A percentile compares a stretch with the other conserved stretches of the same genome.
Conservation (phyloP, 2,797 vertebrate species). For the Loris lydekkerianus region DNA sequence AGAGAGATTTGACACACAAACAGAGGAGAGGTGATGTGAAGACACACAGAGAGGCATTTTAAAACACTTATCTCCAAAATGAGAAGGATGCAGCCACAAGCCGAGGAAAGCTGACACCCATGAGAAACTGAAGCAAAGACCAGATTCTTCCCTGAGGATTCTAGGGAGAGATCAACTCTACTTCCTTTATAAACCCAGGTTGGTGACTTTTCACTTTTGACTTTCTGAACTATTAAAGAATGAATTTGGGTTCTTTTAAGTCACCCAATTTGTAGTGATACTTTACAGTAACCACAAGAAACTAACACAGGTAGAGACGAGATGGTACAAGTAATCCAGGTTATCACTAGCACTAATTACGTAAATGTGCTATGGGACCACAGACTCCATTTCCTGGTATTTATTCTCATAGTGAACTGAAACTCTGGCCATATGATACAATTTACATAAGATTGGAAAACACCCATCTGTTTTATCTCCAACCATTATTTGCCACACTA, state of each 20-base stretch:
- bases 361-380: not conserved
- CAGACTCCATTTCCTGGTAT: not conserved
- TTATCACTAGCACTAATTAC: not conserved
- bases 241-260: not conserved
- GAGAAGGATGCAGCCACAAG: not conserved
- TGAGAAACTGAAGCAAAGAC: no score
- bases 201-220: not conserved
- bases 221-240: not conserved
- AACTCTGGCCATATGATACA: not conserved
- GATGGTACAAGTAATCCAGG: not conserved
- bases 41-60: not conserved
- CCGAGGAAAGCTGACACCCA: not conserved
- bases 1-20: not conserved
- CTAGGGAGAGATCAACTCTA: not conserved
- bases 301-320: not conserved
- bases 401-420: constrained; percentile 3
- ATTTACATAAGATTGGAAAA: not conserved
- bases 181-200: not conserved
- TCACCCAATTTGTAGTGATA: not conserved
- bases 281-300: not conserved
- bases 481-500: not conserved
- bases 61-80: not conserved
- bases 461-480: not conserved
- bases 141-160: accelerated
- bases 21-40: not conserved